Percentiles rank a stretch among this genome's conserved stretches.
These are phyloP conservation scores for Cenopis cana DNA, from an alignment of 2,888 invertebrate genomes.

Conservation along the genomic window DNA sequence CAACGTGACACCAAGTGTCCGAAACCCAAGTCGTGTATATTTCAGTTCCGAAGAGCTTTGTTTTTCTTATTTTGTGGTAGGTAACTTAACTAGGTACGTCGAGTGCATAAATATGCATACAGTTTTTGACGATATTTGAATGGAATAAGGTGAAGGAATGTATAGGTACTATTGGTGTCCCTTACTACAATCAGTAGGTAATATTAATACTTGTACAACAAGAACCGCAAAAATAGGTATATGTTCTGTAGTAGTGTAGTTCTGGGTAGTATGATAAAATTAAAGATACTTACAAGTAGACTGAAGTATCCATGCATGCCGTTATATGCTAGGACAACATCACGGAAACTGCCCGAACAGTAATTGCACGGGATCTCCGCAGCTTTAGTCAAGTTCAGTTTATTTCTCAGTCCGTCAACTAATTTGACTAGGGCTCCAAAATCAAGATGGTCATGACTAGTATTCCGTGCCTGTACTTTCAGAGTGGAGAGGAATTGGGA, in stretches of 20 bases:
- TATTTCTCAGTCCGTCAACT: constrained; percentile 70
- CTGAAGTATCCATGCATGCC: constrained; percentile 93
- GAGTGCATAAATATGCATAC: too few relatives aligned
- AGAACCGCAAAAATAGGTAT: too few relatives aligned
- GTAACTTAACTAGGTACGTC: too few relatives aligned
- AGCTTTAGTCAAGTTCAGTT: constrained; percentile 68
- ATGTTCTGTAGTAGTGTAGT: too few relatives aligned
- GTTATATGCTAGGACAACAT: constrained; percentile 87
- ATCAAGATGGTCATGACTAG: constrained; percentile 67
- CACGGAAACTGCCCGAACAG: constrained; percentile 86
- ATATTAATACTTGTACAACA: too few relatives aligned
- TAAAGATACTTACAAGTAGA: constrained; percentile 86
- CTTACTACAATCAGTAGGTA: too few relatives aligned
- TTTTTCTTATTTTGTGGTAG: constrained; percentile 4
- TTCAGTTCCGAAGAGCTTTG: constrained; percentile 8
- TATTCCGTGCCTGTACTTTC: constrained; percentile 66
- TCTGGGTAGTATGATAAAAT: too few relatives aligned
- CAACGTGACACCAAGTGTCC: constrained; percentile 37
- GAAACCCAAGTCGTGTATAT: constrained; percentile 6
- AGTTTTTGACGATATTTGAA: too few relatives aligned
- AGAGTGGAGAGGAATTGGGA: constrained; percentile 69
- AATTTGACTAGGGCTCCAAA: constrained; percentile 74
- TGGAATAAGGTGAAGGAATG: too few relatives aligned
- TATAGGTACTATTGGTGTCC: too few relatives aligned
- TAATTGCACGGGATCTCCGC: constrained; percentile 75